Base-by-base conservation (phyloP, 2,888 invertebrate genomes). In the Thumatha senex region DNA sequence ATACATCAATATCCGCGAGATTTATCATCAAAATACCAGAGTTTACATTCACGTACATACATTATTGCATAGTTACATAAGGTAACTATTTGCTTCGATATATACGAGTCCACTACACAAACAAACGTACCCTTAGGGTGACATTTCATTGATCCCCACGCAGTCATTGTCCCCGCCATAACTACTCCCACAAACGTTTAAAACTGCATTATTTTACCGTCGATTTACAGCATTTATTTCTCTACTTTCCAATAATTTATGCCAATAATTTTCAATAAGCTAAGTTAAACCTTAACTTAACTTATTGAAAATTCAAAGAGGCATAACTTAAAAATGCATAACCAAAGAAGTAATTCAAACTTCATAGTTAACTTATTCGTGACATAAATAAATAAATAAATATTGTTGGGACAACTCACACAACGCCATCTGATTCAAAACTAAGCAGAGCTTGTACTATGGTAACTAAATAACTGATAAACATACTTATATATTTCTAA, bases 121-220 rank as follows among this genome's bases (percentile, higher is more conserved):
- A 48, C 43, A 54, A 55, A 58, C 48, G 54, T 38, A 51, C 56
- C 63, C 65, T 72, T 55, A 50, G 58, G 72, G 67, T 51, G 60
- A 63, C 68, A 63, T 67, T 75, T 68, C 72, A 76, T 75, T 74
- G 74, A 76, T 78, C 78, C 66, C 61, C 54, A 52, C 44, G 51
- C 59, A 74, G 74, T 66, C 70, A 72, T 67, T 70, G 68, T 63
- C 63, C 73, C 39, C 47, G 34, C 45, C 45, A 50, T 53, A 54
- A 40, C 41, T 31, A 10, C 31, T 15, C 33, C 43, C 48, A 54
- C 54, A 54, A 63, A 51, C 56, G 56, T 60, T 54, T 50, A 61
- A 56, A 51, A 48, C 58, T 66, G 60, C 61, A 70, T 65, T 63
- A 66, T 67, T 69, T 63, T 58, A 60, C 61, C 50, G 50, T 43